Evolutionary conservation across 2,797 vertebrate species (phyloP).

Genomic region (Mormyrus proboscirostris): DNA sequence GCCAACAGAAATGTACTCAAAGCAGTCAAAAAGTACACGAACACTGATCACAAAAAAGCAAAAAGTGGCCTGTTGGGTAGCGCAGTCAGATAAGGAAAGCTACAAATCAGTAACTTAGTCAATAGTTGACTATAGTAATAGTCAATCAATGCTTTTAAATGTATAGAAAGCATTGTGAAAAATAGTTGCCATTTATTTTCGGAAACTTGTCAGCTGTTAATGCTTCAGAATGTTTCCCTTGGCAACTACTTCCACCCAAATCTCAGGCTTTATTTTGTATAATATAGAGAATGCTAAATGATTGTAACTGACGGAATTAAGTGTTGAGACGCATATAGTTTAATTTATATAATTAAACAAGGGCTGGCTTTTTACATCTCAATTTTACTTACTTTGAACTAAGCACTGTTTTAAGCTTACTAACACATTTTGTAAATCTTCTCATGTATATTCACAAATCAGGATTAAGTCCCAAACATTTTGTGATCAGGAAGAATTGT

Average conservation of each 20-base stretch:
- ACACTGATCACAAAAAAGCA: neutral
- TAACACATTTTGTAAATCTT: neutral
- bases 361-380: neutral
- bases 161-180: neutral
- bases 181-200: neutral
- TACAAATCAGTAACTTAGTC: neutral
- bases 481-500: neutral
- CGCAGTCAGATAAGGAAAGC: neutral
- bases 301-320: neutral
- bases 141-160: neutral
- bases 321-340: neutral
- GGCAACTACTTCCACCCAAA: neutral
- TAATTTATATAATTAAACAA: neutral
- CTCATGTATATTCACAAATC: neutral
- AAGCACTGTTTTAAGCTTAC: neutral
- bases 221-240: neutral
- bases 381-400: neutral
- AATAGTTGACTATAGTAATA: neutral
- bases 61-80: neutral
- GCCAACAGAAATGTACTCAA: slow-evolving; percentile 15
- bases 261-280: neutral
- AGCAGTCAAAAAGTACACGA: slow-evolving; percentile 8
- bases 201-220: neutral
- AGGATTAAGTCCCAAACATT: neutral
- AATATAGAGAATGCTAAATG: neutral